Base-by-base conservation (phyloP, 2,888 invertebrate genomes). In the Leucoptera coffeella region DNA sequence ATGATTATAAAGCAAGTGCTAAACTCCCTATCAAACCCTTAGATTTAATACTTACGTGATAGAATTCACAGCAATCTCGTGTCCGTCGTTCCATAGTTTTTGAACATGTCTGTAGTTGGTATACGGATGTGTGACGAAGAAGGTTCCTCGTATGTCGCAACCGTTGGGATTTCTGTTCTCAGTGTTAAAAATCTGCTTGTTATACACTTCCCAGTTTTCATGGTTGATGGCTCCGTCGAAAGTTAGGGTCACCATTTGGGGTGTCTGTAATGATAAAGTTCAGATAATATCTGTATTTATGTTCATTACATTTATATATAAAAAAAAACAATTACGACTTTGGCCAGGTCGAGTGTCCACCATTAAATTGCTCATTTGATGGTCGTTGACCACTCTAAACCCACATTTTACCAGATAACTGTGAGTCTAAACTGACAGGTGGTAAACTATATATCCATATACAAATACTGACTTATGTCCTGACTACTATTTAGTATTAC, bases 21-120 rank as follows among this genome's bases (percentile, higher is more conserved):
- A n/a, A n/a, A n/a, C n/a, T n/a, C n/a, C n/a, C n/a, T n/a, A n/a
- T n/a, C n/a, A n/a, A n/a, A n/a, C n/a, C n/a, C n/a, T n/a, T n/a
- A n/a, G n/a, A n/a, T n/a, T n/a, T n/a, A n/a, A n/a, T n/a, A n/a
- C 77, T 76, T 73, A 91, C 91, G 90, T 91, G 40, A 92, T 84
- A 5, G 91, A 91, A 49, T 91, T 87, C 3, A 87, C 78, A 2
- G 82, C 87, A 35, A 93, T 87, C 59, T 93, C 92, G 43, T 91
- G 89, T 2, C 90, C 91, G 38, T 80, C 76, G 42, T 89, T 88
- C 85, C 88, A 90, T 28, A 92, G 54, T 49, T 85, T 86, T 49
- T 92, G 91, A 11, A 88, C 85, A 41, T 86, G 84, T 42, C 87
- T 82, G 52, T 93, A 92, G 56, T 92, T 90, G 12, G 89, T 91